A percentile compares a stretch with the other conserved stretches of the same genome.
phyloP scores from a whole-genome alignment of 2,797 vertebrate genomes.

The Pelodytes ibericus region DNA sequence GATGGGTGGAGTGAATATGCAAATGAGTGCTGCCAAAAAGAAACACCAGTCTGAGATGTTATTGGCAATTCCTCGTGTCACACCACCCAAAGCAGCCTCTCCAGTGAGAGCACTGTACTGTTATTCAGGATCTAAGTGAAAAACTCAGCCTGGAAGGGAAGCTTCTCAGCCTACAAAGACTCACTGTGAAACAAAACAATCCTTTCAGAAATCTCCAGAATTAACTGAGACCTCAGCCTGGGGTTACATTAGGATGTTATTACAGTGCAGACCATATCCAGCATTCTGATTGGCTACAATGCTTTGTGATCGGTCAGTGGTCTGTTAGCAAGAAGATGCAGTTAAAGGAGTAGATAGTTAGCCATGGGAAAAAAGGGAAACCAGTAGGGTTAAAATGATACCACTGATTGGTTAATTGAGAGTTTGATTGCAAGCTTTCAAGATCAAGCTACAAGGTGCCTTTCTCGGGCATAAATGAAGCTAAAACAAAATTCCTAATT shows the following conservation, averaged over 20 bases:
- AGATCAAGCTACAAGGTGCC: no score
- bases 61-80: slow-evolving; percentile 81
- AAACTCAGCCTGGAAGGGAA: slow-evolving; percentile 59
- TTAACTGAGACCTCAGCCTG: slow-evolving; percentile 43
- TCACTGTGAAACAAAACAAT: slow-evolving; percentile 61
- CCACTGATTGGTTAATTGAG: no score
- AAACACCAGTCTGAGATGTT: slow-evolving; percentile 72
- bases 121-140: slow-evolving; percentile 60
- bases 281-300: slow-evolving; percentile 15
- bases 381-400: no score
- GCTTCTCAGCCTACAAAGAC: slow-evolving; percentile 64
- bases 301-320: no score
- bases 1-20: slow-evolving; percentile 76
- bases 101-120: slow-evolving; percentile 65
- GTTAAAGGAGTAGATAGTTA: no score
- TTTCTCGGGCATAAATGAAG: no score
- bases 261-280: slow-evolving; percentile 38
- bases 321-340: no score
- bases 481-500: no score
- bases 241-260: slow-evolving; percentile 54
- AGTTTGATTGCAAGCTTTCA: no score
- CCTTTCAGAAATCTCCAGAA: slow-evolving; percentile 64
- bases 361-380: no score
- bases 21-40: slow-evolving; percentile 71
- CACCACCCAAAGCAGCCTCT: slow-evolving; percentile 83